phyloP scores from a whole-genome alignment of 2,797 vertebrate genomes.

The Xenentodon cancila region DNA sequence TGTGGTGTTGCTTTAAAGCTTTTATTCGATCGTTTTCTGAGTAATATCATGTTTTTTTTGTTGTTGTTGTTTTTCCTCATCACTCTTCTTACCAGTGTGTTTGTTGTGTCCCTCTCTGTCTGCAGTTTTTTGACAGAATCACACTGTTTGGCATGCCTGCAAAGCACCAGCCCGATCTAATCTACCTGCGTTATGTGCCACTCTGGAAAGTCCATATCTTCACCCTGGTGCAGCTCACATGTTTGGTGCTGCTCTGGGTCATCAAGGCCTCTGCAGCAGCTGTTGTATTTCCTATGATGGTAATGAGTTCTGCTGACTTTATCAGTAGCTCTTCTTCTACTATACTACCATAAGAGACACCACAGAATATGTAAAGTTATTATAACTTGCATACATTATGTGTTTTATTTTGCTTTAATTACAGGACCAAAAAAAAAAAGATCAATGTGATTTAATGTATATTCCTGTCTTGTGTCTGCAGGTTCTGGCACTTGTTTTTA shows the following conservation, averaged over 20 bases:
- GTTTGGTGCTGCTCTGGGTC: constrained; percentile 92
- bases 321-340: background rate
- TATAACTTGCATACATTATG: background rate
- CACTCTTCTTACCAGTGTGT: background rate
- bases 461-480: constrained; percentile 45
- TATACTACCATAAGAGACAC: background rate
- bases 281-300: constrained; percentile 98
- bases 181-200: constrained; percentile 94
- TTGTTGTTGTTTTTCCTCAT: too few species aligned
- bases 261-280: constrained; percentile 93
- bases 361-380: background rate
- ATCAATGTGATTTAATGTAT: background rate
- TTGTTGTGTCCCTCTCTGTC: constrained; percentile 17
- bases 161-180: constrained; percentile 94
- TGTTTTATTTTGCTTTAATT: background rate
- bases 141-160: constrained; percentile 95
- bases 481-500: constrained; percentile 94
- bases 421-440: background rate
- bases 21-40: constrained; percentile 28
- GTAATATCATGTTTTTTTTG: constrained; percentile 17
- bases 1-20: background rate
- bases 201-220: constrained; percentile 97
- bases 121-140: constrained; percentile 94
- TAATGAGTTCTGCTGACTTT: constrained; percentile 51
- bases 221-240: constrained; percentile 93